Conservation (phyloP, 2,888 invertebrate genomes). For the Tryphoninae sp. region DNA sequence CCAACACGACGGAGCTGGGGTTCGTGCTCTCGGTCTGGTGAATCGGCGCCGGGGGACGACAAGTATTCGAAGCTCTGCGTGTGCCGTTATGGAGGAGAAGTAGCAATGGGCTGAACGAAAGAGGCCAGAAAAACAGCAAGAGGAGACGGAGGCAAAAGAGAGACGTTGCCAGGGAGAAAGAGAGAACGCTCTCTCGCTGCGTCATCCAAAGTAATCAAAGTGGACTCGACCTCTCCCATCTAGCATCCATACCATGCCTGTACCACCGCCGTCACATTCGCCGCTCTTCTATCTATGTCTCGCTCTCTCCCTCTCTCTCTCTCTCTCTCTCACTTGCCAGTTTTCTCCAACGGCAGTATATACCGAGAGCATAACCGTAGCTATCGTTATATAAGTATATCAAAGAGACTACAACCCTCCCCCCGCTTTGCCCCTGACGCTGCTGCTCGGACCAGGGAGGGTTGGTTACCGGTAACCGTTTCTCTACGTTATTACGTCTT, state of each 20-base stretch:
- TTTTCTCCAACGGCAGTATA: conserved; percentile 48
- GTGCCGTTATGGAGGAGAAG: neutral
- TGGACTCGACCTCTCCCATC: conserved; percentile 73
- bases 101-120: neutral
- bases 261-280: conserved; percentile 28
- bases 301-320: conserved; percentile 31
- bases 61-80: conserved; percentile 50
- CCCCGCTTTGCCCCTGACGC: conserved; percentile 36
- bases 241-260: conserved; percentile 52
- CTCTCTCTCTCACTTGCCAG: conserved; percentile 40
- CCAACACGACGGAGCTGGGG: conserved; percentile 28
- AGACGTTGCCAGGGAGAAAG: conserved; percentile 23
- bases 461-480: conserved; percentile 68
- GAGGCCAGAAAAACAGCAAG: conserved; percentile 22
- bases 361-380: conserved; percentile 56
- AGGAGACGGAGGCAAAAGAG: neutral
- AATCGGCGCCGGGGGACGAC: conserved; percentile 39
- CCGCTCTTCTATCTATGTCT: conserved; percentile 57
- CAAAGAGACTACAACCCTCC: conserved; percentile 69
- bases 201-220: conserved; percentile 78
- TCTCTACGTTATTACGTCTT: conserved; percentile 75
- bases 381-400: conserved; percentile 76
- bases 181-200: conserved; percentile 64
- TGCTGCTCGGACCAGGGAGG: conserved; percentile 59
- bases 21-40: conserved; percentile 45